phyloP scores from a whole-genome alignment of 2,113 vertebrate species.

The Phodopus roborovskii region DNA sequence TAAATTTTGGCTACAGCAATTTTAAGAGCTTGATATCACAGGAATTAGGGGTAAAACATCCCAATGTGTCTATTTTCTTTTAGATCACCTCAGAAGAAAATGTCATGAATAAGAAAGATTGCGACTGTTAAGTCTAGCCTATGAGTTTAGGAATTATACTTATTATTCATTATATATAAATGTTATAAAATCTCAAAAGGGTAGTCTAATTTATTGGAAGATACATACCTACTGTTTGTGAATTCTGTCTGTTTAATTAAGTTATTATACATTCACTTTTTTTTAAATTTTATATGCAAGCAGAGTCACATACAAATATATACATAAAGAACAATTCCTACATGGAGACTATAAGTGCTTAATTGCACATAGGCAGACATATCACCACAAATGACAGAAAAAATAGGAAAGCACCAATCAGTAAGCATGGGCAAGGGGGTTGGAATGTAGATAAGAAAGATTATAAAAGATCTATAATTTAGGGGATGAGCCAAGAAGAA shows the following conservation, averaged over 20 bases:
- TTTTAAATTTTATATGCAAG: neutral
- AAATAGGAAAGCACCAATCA: neutral
- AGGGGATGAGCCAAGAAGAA: neutral
- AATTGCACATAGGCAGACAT: neutral
- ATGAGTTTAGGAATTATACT: neutral
- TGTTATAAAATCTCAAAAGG: slow-evolving; percentile 2
- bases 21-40: neutral
- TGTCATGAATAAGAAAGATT: neutral
- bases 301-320: neutral
- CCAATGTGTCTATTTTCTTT: neutral
- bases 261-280: neutral
- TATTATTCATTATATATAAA: neutral
- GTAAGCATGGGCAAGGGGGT: neutral
- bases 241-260: neutral
- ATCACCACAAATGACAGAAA: neutral
- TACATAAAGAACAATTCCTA: neutral
- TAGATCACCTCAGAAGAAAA: neutral
- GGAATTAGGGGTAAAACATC: neutral
- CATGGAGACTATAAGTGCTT: neutral
- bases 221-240: neutral
- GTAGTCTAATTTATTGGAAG: neutral
- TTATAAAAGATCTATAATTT: neutral
- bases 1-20: neutral
- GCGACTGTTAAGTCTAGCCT: neutral
- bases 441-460: neutral